Evolutionary conservation across 2,888 invertebrate genomes (phyloP).

Genomic region (Bellardia pandia): DNA sequence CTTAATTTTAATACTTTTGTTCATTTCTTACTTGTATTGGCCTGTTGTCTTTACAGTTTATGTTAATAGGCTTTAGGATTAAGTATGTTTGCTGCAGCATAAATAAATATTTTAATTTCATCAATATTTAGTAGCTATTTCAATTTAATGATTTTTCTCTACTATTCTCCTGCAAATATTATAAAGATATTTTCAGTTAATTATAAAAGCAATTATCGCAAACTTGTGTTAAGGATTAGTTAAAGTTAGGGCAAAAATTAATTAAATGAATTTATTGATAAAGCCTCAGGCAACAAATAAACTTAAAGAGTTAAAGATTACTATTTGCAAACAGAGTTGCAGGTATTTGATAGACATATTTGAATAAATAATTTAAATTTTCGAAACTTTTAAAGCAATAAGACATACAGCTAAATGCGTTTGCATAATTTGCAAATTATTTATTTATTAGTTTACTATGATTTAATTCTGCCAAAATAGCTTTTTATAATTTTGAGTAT

Average conservation of each 20-base stretch:
- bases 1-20: constrained; percentile 29
- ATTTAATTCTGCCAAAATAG: no score
- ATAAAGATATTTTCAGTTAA: constrained; percentile 21
- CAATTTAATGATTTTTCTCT: constrained; percentile 11
- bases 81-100: background rate
- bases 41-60: background rate
- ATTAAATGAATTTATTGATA: background rate
- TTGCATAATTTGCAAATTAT: no score
- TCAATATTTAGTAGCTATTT: constrained; percentile 1
- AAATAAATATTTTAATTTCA: constrained; percentile 19
- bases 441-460: no score
- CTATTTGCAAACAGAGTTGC: background rate
- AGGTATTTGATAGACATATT: background rate
- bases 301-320: background rate
- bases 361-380: background rate
- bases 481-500: no score
- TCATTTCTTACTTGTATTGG: constrained; percentile 27
- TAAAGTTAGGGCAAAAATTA: constrained; percentile 19
- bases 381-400: background rate
- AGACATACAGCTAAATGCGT: no score
- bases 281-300: background rate
- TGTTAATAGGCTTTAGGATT: constrained; percentile 30
- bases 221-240: constrained; percentile 4
- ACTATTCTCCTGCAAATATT: background rate
- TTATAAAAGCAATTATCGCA: constrained; percentile 27